Base-by-base conservation (phyloP, 2,797 vertebrate genomes). In the Acrossocheilus fasciatus region DNA sequence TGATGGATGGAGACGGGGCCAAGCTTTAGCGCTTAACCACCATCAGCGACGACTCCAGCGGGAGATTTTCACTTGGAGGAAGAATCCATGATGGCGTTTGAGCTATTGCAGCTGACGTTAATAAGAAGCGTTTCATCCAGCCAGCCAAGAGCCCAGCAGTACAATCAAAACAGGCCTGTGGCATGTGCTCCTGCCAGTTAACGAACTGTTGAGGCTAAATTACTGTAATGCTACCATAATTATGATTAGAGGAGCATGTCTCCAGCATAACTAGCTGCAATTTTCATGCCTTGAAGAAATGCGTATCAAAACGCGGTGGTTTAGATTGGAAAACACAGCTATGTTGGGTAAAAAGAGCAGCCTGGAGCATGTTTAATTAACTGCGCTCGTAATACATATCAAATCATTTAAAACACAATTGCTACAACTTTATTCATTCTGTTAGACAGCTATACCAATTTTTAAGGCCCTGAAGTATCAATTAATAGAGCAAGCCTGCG, bases 131-230 rank as follows among this genome's bases (percentile, higher is more conserved):
- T 87, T 88, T 84, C 76, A 68, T 47, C 57, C 64, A 85, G 57
- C 14, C 26, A 75, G 72, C 73, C 66, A 70, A 81, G 54, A 79
- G 83, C 57, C 74, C 43, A 62, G 70, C 54, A 88, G 76, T 82
- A 66, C 89, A 90, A 92, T 91, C 86, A 91, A 90, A 91, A 90
- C 87, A 88, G 91, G 91, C 91, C 91, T 91, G 87, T 87, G 89
- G 91, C 88, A 88, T 85, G 91, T 86, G 59, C 84, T 78, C 68
- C 87, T 41, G 88, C 88, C 50, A 88, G 82, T 62, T 85, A 82
- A 68, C 78, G 5, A 75, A 82, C 52, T 83, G 80, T 78, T 11
- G 54, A 77, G 57, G 66, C 84, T 83, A 70, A 88, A 88, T 88
- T 88, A 88, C 79, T 57, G 82, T 88, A 88, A 88, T 85, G 83